Conservation (phyloP, 2,113 vertebrate species). For the Ictidomys tridecemlineatus region DNA sequence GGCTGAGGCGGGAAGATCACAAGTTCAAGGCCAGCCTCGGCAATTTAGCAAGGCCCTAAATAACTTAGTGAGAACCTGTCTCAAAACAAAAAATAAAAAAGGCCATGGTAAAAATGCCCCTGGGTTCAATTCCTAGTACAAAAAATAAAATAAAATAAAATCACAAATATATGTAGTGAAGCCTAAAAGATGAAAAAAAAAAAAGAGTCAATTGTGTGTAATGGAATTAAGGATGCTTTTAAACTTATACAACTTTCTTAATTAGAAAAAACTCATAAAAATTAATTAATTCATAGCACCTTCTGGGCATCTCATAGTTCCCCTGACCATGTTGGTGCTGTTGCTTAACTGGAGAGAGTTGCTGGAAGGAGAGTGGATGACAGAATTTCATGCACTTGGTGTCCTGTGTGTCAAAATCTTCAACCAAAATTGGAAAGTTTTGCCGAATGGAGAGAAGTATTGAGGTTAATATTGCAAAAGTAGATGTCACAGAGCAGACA, state of each 20-base stretch:
- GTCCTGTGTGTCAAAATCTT: slow-evolving; percentile 95
- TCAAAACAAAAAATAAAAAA: too few relatives aligned
- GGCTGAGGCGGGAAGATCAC: too few relatives aligned
- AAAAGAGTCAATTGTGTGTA: background rate
- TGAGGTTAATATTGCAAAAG: slow-evolving; percentile 92
- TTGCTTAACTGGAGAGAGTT: slow-evolving; percentile 92
- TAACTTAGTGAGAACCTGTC: too few relatives aligned
- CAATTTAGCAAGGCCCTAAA: too few relatives aligned
- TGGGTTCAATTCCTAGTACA: too few relatives aligned
- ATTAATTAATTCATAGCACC: slow-evolving; percentile 73
- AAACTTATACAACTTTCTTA: slow-evolving; percentile 34
- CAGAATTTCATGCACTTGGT: slow-evolving; percentile 93
- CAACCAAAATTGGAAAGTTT: slow-evolving; percentile 95
- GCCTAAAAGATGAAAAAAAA: background rate
- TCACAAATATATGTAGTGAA: background rate
- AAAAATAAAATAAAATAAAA: slow-evolving; percentile 1
- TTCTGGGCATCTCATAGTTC: accelerated
- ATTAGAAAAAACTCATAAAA: background rate
- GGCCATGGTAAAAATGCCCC: too few relatives aligned
- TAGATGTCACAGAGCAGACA: slow-evolving; percentile 96
- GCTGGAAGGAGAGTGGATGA: slow-evolving; percentile 81
- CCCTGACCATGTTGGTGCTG: background rate
- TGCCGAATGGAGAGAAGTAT: slow-evolving; percentile 95
- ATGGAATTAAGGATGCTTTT: background rate
- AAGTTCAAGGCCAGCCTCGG: too few relatives aligned